Percentiles rank a stretch among this genome's conserved stretches.
phyloP scores from a whole-genome alignment of 92 coral and sea anemone genomes.

The Actinernus sp. region DNA sequence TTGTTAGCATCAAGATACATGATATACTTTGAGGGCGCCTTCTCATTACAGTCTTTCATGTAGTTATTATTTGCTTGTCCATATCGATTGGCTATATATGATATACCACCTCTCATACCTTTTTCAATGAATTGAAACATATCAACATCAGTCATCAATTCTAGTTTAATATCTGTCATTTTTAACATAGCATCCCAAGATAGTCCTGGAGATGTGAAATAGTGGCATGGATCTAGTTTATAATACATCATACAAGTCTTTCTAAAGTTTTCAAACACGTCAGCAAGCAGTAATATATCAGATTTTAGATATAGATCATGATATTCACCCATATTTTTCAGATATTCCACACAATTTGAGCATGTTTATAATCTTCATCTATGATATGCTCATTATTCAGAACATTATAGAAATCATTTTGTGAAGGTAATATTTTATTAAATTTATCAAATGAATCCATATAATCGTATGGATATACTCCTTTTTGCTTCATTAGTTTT shows the following conservation, averaged over 20 bases:
- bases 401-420: constrained; percentile 11
- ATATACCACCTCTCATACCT: constrained; percentile 46
- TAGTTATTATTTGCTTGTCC: constrained; percentile 31
- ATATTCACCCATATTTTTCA: constrained; percentile 44
- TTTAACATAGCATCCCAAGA: constrained; percentile 60
- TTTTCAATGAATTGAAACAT: constrained; percentile 38
- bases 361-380: constrained; percentile 37
- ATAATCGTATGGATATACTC: constrained; percentile 50
- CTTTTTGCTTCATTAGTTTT: constrained; percentile 23
- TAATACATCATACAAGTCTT: constrained; percentile 23
- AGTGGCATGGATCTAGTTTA: constrained; percentile 43
- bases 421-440: constrained; percentile 11
- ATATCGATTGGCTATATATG: constrained; percentile 20
- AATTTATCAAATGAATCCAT: constrained; percentile 19
- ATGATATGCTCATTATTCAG: constrained; percentile 20
- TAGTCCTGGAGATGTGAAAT: constrained; percentile 45
- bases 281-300: constrained; percentile 32
- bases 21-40: constrained; percentile 26
- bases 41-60: constrained; percentile 20
- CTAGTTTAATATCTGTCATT: constrained; percentile 2
- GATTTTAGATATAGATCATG: constrained; percentile 29
- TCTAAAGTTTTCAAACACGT: constrained; percentile 54
- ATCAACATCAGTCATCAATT: constrained; percentile 33
- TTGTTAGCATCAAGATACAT: constrained; percentile 33
- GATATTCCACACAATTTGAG: constrained; percentile 40